Evolutionary conservation across 2,113 vertebrate species (phyloP).

Genomic region (Nematolebias whitei): DNA sequence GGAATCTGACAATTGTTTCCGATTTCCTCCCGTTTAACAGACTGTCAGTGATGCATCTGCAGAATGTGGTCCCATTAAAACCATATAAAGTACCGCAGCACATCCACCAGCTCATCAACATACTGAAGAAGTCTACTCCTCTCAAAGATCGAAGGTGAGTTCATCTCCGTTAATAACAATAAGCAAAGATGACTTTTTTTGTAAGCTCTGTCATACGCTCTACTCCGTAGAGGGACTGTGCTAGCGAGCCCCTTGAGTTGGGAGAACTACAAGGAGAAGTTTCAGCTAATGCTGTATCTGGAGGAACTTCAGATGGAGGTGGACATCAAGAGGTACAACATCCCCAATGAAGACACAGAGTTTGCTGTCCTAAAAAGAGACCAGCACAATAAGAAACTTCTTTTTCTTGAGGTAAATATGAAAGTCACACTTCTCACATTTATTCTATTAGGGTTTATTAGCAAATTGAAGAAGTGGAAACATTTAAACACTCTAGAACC

Average conservation of each 20-base stretch:
- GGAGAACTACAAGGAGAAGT: conserved; percentile 81
- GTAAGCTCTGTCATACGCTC: neutral
- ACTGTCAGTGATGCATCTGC: conserved; percentile 6
- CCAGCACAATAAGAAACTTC: conserved; percentile 50
- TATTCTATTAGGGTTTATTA: too few relatives aligned
- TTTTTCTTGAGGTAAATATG: conserved; percentile 81
- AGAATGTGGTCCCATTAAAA: neutral
- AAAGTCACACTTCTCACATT: neutral
- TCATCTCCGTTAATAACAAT: neutral
- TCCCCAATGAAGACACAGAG: conserved; percentile 64
- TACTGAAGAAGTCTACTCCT: neutral
- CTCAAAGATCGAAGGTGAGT: conserved; percentile 23
- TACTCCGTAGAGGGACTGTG: conserved; percentile 47
- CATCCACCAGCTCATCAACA: conserved; percentile 35
- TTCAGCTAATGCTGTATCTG: conserved; percentile 86
- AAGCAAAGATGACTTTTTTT: too few relatives aligned
- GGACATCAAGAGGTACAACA: conserved; percentile 90
- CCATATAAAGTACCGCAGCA: neutral
- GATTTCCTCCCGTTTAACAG: conserved; percentile 33
- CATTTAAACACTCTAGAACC: too few relatives aligned
- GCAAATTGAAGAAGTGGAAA: too few relatives aligned
- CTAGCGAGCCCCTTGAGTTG: conserved; percentile 76
- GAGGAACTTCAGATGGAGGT: conserved; percentile 91
- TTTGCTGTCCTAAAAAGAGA: conserved; percentile 78
- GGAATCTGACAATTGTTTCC: neutral